Evolutionary conservation across 2,797 vertebrate genomes (phyloP).

Genomic region (Arnoldichthys spilopterus): DNA sequence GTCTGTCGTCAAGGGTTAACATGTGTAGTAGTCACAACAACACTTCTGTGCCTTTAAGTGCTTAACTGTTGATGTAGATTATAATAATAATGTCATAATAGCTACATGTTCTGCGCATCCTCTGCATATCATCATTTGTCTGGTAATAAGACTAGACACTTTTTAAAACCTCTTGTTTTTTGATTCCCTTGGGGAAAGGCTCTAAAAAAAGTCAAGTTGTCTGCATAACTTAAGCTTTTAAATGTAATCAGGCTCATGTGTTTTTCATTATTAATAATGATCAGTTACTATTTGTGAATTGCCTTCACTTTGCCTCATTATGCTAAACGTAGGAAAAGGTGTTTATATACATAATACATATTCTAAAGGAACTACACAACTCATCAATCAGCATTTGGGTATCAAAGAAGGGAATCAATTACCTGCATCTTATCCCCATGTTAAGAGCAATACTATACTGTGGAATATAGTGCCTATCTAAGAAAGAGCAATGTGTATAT

Average conservation of each 20-base stretch:
- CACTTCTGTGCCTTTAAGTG: not conserved
- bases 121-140: not conserved
- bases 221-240: not conserved
- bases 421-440: not conserved
- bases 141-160: not conserved
- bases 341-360: constrained; percentile 28
- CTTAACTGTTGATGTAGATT: not conserved
- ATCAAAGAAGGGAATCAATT: constrained; percentile 15
- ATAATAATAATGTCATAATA: constrained; percentile 9
- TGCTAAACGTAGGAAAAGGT: constrained; percentile 11
- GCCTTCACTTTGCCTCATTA: constrained; percentile 16
- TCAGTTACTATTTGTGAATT: constrained; percentile 13
- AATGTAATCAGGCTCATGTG: constrained; percentile 8
- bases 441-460: not conserved
- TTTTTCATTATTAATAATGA: constrained; percentile 14
- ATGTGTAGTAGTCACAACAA: not conserved
- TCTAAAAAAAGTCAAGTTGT: not conserved
- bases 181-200: not conserved
- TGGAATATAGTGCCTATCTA: not conserved
- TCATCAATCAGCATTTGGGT: not conserved
- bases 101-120: not conserved
- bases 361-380: not conserved
- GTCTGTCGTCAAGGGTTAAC: too few species aligned
- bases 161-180: not conserved
- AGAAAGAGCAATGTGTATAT: not conserved